A percentile compares a stretch with the other conserved stretches of the same genome.
These are phyloP conservation scores for Drosophila mojavensis DNA, from an alignment of 1,140 invertebrate genomes.

Conservation along the genomic window DNA sequence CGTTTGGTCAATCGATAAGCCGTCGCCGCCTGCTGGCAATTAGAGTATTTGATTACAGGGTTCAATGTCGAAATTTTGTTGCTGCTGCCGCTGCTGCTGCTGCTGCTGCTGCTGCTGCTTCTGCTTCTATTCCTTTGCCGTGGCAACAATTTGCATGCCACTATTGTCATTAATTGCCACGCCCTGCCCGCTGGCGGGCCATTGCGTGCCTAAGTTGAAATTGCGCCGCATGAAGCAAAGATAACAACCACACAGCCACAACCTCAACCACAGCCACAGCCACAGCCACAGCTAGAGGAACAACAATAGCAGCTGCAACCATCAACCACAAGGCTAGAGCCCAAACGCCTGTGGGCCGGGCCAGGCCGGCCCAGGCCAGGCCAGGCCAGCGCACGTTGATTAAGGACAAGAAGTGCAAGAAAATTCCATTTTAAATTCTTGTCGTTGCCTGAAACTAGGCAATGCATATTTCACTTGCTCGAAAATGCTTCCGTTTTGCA, in stretches of 20 bases:
- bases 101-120: slow-evolving; percentile 1
- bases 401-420: slow-evolving; percentile 71
- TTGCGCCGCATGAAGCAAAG: slow-evolving; percentile 74
- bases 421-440: slow-evolving; percentile 66
- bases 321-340: slow-evolving; percentile 40
- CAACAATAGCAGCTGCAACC: slow-evolving; percentile 16
- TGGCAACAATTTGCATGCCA: slow-evolving; percentile 48
- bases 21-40: slow-evolving; percentile 26
- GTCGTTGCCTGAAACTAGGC: slow-evolving; percentile 31
- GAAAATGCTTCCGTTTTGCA: slow-evolving; percentile 73
- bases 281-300: slow-evolving; percentile 1
- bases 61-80: slow-evolving; percentile 55
- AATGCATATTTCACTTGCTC: slow-evolving; percentile 41
- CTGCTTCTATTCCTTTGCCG: slow-evolving; percentile 9
- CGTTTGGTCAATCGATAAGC: slow-evolving; percentile 24
- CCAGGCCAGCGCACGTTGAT: slow-evolving; percentile 50
- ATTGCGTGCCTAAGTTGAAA: slow-evolving; percentile 80
- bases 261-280: slow-evolving; percentile 1
- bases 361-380: too few relatives aligned
- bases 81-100: background rate
- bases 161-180: slow-evolving; percentile 70
- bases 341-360: slow-evolving; percentile 46
- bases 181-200: slow-evolving; percentile 45
- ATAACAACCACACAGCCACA: slow-evolving; percentile 44
- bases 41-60: slow-evolving; percentile 38